A percentile compares a stretch with the other conserved stretches of the same genome.
Conservation (phyloP, 2,113 vertebrate species). For the Sceloporus undulatus region DNA sequence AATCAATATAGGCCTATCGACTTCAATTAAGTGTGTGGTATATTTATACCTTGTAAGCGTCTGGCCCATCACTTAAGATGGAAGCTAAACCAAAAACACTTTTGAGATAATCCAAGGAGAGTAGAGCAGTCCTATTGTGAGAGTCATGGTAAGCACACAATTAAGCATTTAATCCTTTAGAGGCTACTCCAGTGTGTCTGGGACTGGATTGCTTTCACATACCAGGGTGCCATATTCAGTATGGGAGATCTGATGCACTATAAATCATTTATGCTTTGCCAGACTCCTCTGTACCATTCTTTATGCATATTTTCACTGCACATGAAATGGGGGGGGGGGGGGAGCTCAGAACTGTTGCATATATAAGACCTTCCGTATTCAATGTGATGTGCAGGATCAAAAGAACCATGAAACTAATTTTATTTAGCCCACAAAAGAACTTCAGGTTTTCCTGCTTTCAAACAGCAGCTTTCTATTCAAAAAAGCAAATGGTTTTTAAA, state of each 20-base stretch:
- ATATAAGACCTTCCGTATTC: not conserved
- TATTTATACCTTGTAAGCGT: not conserved
- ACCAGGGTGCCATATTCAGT: not conserved
- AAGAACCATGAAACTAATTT: not conserved
- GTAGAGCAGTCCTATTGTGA: not conserved
- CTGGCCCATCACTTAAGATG: not conserved
- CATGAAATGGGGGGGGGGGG: not conserved
- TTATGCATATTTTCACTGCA: not conserved
- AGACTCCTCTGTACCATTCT: not conserved
- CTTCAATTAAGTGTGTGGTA: conserved; percentile 13
- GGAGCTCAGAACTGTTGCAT: not conserved
- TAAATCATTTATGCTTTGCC: not conserved
- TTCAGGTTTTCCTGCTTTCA: not conserved
- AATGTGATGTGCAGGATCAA: not conserved
- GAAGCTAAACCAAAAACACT: conserved; percentile 11
- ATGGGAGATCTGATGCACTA: not conserved
- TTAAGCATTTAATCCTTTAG: conserved; percentile 2
- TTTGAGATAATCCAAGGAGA: not conserved
- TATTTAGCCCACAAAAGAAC: not conserved
- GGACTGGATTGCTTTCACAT: not conserved
- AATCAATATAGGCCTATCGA: conserved; percentile 22
- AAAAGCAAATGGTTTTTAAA: not conserved
- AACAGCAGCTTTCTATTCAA: not conserved
- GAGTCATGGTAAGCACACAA: conserved; percentile 11
- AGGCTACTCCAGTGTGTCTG: not conserved